Conservation (phyloP, 2,888 invertebrate species). For the Meliscaeva auricollis region DNA sequence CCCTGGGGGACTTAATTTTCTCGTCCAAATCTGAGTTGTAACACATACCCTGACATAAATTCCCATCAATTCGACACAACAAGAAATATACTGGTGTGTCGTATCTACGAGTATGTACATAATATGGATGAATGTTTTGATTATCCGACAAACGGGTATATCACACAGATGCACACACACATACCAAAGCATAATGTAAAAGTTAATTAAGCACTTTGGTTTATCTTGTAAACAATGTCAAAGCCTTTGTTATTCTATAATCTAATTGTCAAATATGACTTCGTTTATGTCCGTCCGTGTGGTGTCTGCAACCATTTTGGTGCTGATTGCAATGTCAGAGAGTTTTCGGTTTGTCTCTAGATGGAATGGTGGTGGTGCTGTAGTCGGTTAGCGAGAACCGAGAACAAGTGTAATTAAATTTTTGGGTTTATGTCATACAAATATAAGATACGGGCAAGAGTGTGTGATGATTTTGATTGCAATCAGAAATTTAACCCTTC, state of each 20-base stretch:
- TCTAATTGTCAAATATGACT: conserved; percentile 75
- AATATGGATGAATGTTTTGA: neutral
- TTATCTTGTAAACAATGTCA: conserved; percentile 73
- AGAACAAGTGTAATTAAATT: conserved; percentile 62
- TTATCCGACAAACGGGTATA: conserved; percentile 1
- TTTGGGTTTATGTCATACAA: conserved; percentile 34
- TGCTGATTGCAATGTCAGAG: conserved; percentile 61
- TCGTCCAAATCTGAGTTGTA: conserved; percentile 48
- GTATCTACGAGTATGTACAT: neutral
- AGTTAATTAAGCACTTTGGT: conserved; percentile 73
- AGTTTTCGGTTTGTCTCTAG: neutral
- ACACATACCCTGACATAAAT: conserved; percentile 61
- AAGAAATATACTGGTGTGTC: neutral
- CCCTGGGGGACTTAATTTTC: conserved; percentile 50
- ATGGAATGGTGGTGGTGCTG: neutral
- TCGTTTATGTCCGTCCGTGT: conserved; percentile 43
- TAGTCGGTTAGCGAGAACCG: neutral
- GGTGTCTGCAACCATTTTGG: conserved; percentile 60
- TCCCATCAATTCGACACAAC: conserved; percentile 14
- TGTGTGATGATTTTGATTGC: conserved; percentile 60
- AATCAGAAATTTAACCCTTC: conserved; percentile 47
- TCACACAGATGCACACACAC: conserved; percentile 18
- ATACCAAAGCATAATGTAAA: conserved; percentile 50
- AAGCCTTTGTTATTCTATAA: conserved; percentile 76
- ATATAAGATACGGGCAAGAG: neutral